A percentile compares a stretch with the other conserved stretches of the same genome.
These are phyloP conservation scores for Argyresthia albistria DNA, from an alignment of 2,888 invertebrate species.

Conservation along the genomic window DNA sequence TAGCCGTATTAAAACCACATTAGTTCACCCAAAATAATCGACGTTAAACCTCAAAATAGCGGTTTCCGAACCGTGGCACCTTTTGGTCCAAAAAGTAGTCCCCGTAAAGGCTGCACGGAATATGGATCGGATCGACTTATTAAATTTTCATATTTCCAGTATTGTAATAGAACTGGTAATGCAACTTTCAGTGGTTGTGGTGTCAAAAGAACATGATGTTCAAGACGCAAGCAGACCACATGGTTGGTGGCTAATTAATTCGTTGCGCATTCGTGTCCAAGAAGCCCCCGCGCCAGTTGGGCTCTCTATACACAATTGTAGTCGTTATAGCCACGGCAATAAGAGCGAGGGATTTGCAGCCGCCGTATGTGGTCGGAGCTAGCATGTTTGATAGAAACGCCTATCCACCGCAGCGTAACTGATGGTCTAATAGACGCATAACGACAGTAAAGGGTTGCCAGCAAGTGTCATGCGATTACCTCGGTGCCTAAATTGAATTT, in stretches of 20 bases:
- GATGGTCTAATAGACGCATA: slow-evolving; percentile 11
- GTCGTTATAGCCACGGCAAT: too few species aligned
- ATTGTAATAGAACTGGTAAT: neutral
- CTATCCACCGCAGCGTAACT: neutral
- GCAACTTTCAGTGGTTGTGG: neutral
- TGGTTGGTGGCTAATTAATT: too few species aligned
- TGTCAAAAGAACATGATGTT: neutral
- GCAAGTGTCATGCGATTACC: slow-evolving; percentile 45
- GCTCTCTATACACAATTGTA: too few species aligned
- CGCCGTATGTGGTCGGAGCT: too few species aligned
- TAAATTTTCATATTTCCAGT: neutral
- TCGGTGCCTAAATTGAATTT: slow-evolving; percentile 54
- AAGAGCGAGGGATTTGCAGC: too few species aligned
- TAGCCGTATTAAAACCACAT: slow-evolving; percentile 57
- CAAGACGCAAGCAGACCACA: neutral
- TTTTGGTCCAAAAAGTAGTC: neutral
- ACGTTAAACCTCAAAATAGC: slow-evolving; percentile 4
- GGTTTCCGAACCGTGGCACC: slow-evolving; percentile 23
- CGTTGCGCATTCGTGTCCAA: too few species aligned
- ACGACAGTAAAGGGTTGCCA: slow-evolving; percentile 35
- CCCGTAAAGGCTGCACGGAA: neutral
- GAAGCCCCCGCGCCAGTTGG: too few species aligned
- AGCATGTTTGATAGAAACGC: too few species aligned
- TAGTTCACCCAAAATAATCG: slow-evolving; percentile 24
- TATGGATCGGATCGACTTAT: neutral